Conservation (phyloP, 2,888 invertebrate genomes). For the Heterodera filipjevi region DNA sequence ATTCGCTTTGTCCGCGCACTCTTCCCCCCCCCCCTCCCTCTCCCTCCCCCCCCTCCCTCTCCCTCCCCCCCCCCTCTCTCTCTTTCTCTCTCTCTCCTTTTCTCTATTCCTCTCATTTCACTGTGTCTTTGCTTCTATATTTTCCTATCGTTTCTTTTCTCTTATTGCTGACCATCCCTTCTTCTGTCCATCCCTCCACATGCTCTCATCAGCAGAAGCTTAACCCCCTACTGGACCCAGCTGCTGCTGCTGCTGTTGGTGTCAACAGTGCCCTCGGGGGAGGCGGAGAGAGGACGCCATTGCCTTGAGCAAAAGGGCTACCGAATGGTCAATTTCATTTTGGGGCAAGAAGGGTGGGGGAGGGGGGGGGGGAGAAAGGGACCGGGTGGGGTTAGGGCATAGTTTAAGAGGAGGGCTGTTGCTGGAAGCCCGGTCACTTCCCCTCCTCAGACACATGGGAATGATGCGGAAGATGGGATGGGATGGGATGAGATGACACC, state of each 20-base stretch:
- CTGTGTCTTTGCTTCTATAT: neutral
- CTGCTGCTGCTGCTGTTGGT: neutral
- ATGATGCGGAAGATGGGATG: neutral
- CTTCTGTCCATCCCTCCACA: neutral
- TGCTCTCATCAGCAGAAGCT: neutral
- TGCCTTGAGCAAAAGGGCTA: slow-evolving; percentile 1
- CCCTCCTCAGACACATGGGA: neutral
- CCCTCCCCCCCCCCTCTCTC: no score
- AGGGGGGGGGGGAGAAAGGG: no score
- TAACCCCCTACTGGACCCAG: neutral
- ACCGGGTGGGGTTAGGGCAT: neutral
- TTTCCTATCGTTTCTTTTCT: neutral
- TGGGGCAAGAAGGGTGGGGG: no score
- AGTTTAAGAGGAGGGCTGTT: slow-evolving; percentile 4
- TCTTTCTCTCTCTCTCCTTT: neutral
- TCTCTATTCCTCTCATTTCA: neutral
- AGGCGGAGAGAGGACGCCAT: neutral
- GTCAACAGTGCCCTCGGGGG: neutral
- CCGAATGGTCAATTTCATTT: slow-evolving; percentile 11
- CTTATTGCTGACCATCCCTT: neutral
- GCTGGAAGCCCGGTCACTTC: neutral
- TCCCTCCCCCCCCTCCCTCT: neutral
- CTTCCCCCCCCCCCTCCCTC: neutral
- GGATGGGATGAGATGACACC: neutral
- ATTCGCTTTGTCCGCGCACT: slow-evolving; percentile 20